These are phyloP conservation scores for Agriotes lineatus DNA, from an alignment of 2,888 invertebrate genomes.

Conservation along the genomic window DNA sequence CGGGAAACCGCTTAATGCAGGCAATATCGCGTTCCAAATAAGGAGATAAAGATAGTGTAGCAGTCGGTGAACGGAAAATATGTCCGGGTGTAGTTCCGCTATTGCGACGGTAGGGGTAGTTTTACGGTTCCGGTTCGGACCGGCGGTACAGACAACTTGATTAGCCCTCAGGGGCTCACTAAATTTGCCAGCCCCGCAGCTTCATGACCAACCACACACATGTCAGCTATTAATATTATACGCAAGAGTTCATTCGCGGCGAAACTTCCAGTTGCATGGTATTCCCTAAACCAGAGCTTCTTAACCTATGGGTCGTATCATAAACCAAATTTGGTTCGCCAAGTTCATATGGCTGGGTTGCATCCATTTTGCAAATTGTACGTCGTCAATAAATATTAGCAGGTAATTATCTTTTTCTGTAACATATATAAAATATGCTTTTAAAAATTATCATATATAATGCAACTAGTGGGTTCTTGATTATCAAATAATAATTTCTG, in stretches of 20 bases:
- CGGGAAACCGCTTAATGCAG: constrained; percentile 11
- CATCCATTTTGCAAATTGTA: no score
- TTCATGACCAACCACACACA: constrained; percentile 38
- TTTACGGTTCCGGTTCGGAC: constrained; percentile 39
- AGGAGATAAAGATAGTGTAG: constrained; percentile 14
- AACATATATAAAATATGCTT: no score
- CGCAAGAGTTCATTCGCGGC: constrained; percentile 26
- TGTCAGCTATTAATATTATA: constrained; percentile 42
- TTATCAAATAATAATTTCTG: no score
- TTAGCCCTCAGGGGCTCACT: constrained; percentile 43
- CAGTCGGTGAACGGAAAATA: constrained; percentile 28
- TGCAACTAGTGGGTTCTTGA: no score
- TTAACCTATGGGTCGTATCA: no score
- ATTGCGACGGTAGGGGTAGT: constrained; percentile 37
- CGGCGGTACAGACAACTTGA: constrained; percentile 40
- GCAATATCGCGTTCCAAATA: constrained; percentile 5
- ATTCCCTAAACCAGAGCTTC: not conserved
- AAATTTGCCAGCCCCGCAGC: constrained; percentile 41
- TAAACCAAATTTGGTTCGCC: no score
- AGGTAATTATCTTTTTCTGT: no score
- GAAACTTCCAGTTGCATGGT: not conserved
- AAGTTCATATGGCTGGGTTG: no score
- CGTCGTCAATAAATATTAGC: no score
- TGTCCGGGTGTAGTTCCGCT: constrained; percentile 37
- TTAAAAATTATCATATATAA: no score